Conservation (phyloP, 2,797 vertebrate genomes). For the Nyctibius grandis region DNA sequence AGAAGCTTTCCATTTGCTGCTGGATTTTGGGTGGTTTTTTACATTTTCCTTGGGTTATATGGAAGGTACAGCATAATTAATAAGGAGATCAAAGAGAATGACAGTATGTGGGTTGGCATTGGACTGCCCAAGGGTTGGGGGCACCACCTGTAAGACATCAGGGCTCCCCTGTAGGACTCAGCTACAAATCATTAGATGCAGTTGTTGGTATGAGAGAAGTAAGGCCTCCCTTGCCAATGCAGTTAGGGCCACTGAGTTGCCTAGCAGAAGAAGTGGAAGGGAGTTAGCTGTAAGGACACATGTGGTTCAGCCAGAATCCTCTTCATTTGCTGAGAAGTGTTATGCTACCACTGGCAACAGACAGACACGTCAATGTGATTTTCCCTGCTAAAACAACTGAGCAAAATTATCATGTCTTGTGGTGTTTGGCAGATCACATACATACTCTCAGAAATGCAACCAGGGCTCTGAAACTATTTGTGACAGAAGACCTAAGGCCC, state of each 20-base stretch:
- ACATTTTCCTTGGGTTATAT: neutral
- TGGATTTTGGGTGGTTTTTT: neutral
- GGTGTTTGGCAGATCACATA: neutral
- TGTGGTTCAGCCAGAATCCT: neutral
- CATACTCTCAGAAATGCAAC: neutral
- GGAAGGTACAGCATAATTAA: neutral
- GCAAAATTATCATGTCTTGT: neutral
- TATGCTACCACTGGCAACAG: neutral
- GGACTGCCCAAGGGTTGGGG: neutral
- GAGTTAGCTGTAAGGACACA: neutral
- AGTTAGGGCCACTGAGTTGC: neutral
- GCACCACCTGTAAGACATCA: neutral
- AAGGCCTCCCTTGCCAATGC: neutral
- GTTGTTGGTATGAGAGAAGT: neutral
- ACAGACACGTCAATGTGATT: accelerated
- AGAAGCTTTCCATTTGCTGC: neutral
- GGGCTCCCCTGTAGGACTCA: neutral
- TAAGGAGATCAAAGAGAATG: neutral
- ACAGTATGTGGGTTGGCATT: neutral
- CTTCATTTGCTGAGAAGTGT: neutral
- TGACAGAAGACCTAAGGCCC: neutral
- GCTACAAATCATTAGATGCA: neutral
- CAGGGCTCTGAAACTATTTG: neutral
- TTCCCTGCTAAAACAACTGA: neutral
- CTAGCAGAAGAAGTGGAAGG: neutral